Evolutionary conservation across 2,888 invertebrate species (phyloP), one percentile per base, ranked within the genome.

Genomic region (Mythimna vitellina): DNA sequence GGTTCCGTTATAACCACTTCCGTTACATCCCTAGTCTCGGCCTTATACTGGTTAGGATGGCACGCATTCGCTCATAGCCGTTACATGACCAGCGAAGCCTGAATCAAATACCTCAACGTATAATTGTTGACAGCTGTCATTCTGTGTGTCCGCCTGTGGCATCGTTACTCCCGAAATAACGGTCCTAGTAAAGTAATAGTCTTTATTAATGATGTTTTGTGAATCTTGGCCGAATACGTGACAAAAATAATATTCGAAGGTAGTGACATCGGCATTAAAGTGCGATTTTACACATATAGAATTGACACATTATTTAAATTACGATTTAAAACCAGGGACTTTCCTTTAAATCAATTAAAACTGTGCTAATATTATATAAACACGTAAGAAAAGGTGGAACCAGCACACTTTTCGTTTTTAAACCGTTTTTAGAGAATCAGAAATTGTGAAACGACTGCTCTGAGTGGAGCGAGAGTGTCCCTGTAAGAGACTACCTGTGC

Each of bases 271-370:
- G 53, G n/a, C 61, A 81, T 51, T 62, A 62, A 17, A 51, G 14
- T 32, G 20, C 10, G 46, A 60, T 63, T 64, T 62, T 46, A 68
- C 38, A 74, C 22, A 67, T 78, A 67, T 74, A 78, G 35, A 82
- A 84, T 82, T 78, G 83, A 83, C 79, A 74, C 53, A 51, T 70
- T 38, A 64, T 62, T 51, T 32, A 46, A 60, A 63, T 63, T 65
- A 74, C 64, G 5, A 56, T 12, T 1, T 58, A 65, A 61, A 42
- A 42, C 20, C 35, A 25, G 12, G 17, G 42, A 35, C 14, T 56
- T 29, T 5, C 32, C 58, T 57, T 14, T 51, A 56, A 60, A 51
- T 60, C 32, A 64, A 65, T 38, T 46, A 29, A 60, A 67, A 54
- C 25, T 42, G n/a, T 38, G 29, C 29, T 38, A 38, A 62, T 29